Conservation (phyloP, 2,888 invertebrate species). For the Agrotis segetum region DNA sequence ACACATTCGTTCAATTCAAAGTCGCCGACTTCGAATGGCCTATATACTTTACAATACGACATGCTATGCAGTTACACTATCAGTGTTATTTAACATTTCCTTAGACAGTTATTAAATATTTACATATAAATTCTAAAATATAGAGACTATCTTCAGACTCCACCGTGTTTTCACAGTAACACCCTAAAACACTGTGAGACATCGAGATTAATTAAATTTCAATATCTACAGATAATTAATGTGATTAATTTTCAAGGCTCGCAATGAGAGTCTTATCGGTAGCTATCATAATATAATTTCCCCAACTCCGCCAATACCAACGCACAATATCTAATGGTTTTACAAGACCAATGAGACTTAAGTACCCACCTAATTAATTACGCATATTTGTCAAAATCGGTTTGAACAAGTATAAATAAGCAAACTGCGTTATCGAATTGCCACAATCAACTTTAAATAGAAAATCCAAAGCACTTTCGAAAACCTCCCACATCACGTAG, state of each 20-base stretch:
- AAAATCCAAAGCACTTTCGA: slow-evolving; percentile 16
- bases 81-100: neutral
- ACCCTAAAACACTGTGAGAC: slow-evolving; percentile 13
- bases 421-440: neutral
- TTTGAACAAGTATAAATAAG: slow-evolving; percentile 18
- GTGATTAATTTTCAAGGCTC: slow-evolving; percentile 18
- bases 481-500: slow-evolving; percentile 4
- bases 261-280: neutral
- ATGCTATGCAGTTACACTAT: neutral
- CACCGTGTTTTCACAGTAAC: neutral
- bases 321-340: slow-evolving; percentile 7
- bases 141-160: slow-evolving; percentile 7
- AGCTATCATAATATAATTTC: slow-evolving; percentile 24
- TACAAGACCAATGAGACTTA: neutral
- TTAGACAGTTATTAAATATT: neutral
- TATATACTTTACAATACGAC: neutral
- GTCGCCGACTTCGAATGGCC: neutral
- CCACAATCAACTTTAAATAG: neutral
- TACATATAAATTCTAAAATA: too few species aligned
- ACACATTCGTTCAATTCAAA: neutral
- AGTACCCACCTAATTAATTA: slow-evolving; percentile 2
- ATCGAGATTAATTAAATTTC: slow-evolving; percentile 4
- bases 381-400: slow-evolving; percentile 2
- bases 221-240: slow-evolving; percentile 2
- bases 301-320: neutral